Percentiles rank a stretch among this genome's conserved stretches.
Conservation (phyloP, 2,797 vertebrate species). For the Gephyroberyx darwinii region DNA sequence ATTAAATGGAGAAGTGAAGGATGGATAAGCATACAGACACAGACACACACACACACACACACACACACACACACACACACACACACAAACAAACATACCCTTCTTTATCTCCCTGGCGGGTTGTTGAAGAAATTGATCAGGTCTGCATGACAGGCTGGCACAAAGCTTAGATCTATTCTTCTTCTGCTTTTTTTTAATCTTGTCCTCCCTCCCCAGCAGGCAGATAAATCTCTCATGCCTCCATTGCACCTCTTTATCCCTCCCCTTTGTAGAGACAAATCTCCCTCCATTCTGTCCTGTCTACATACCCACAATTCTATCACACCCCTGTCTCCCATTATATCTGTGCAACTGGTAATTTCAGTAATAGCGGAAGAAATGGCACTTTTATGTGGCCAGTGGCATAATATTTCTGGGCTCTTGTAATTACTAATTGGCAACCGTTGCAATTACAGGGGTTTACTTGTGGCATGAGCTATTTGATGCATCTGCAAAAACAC, state of each 20-base stretch:
- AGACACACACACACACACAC: constrained; percentile 4
- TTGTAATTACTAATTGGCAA: constrained; percentile 21
- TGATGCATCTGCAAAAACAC: background rate
- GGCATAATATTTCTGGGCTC: constrained; percentile 3
- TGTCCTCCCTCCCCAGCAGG: constrained; percentile 27
- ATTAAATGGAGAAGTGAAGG: constrained; percentile 46
- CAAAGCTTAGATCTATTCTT: constrained; percentile 28
- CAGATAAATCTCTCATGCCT: constrained; percentile 23
- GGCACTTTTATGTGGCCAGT: constrained; percentile 1
- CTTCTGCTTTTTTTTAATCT: background rate
- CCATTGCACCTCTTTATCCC: background rate
- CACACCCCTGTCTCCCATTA: background rate
- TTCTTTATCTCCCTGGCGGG: constrained; percentile 24
- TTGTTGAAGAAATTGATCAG: constrained; percentile 43
- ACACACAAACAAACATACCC: constrained; percentile 12
- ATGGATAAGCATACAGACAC: constrained; percentile 16
- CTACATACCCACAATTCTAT: constrained; percentile 13
- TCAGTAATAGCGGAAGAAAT: constrained; percentile 19
- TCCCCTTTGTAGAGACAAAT: background rate
- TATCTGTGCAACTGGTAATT: constrained; percentile 22
- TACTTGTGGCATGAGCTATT: constrained; percentile 2
- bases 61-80: background rate
- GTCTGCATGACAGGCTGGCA: constrained; percentile 42
- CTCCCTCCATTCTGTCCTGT: constrained; percentile 10
- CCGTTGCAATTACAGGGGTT: constrained; percentile 6